Conservation (phyloP, 1,140 invertebrate genomes). For the Maconellicoccus hirsutus region DNA sequence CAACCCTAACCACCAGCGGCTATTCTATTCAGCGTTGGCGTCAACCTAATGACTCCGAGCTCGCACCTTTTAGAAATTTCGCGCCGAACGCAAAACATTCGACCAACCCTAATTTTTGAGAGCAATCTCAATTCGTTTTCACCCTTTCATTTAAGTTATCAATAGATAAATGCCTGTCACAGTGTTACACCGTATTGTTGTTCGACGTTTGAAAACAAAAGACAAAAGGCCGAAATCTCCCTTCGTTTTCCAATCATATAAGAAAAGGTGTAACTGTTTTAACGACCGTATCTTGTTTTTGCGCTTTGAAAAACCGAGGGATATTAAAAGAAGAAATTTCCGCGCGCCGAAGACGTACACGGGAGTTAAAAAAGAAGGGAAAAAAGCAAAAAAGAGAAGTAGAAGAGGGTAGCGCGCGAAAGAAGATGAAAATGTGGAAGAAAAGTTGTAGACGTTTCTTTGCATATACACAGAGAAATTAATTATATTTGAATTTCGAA, state of each 20-base stretch:
- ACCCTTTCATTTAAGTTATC: neutral
- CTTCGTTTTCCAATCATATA: too few species aligned
- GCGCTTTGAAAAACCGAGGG: neutral
- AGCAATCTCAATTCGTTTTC: neutral
- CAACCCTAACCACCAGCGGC: neutral
- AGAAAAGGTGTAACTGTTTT: too few species aligned
- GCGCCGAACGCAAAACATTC: neutral
- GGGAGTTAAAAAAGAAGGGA: neutral
- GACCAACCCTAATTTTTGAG: neutral
- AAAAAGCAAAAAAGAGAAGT: slow-evolving; percentile 1
- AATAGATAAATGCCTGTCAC: neutral
- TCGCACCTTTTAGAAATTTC: neutral
- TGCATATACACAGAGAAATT: slow-evolving; percentile 20
- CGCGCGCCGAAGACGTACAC: neutral
- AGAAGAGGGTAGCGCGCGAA: neutral
- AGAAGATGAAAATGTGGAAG: slow-evolving; percentile 20
- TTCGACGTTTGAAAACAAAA: neutral
- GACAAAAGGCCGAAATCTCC: neutral
- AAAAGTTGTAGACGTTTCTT: slow-evolving; percentile 22
- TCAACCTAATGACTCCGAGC: neutral
- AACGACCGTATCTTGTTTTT: too few species aligned
- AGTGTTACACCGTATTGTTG: neutral
- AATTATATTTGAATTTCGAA: slow-evolving; percentile 22
- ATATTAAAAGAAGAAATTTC: slow-evolving; percentile 6
- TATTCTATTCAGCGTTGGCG: neutral